Evolutionary conservation across 2,888 invertebrate species (phyloP).

Genomic region (Sesamia inferens): DNA sequence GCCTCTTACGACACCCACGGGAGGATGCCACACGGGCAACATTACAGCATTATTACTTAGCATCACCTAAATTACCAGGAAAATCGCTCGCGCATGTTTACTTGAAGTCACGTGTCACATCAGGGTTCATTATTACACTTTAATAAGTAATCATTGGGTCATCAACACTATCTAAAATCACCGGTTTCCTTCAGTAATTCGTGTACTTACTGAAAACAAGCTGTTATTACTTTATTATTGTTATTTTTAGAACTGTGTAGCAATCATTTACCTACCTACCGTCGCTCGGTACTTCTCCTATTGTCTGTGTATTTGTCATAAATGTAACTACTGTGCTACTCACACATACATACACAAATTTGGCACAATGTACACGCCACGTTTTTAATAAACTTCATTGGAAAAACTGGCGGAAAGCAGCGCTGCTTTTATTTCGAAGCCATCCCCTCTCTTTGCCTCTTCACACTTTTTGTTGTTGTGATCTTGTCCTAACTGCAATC

Average conservation of each 20-base stretch:
- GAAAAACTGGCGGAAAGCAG: not conserved
- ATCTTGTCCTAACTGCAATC: too few relatives aligned
- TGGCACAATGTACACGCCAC: constrained; percentile 15
- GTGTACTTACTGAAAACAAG: constrained; percentile 6
- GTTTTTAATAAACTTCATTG: constrained; percentile 44
- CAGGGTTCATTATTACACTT: not conserved
- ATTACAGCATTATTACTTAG: too few relatives aligned
- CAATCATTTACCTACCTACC: constrained; percentile 19
- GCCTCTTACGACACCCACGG: too few relatives aligned
- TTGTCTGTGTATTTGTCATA: constrained; percentile 41
- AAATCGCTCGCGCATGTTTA: not conserved
- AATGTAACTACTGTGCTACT: constrained; percentile 29
- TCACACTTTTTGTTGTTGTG: too few relatives aligned
- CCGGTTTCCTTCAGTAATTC: constrained; percentile 20
- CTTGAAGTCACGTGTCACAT: constrained; percentile 6
- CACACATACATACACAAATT: constrained; percentile 53
- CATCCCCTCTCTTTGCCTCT: too few relatives aligned
- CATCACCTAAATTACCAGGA: not conserved
- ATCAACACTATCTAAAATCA: constrained; percentile 7
- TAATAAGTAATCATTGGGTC: not conserved
- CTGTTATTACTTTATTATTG: constrained; percentile 24
- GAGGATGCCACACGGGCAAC: too few relatives aligned
- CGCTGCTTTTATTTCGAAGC: too few relatives aligned
- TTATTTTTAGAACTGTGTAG: constrained; percentile 11
- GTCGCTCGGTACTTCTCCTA: constrained; percentile 10